Evolutionary conservation across 2,888 invertebrate species (phyloP), one percentile per base, ranked within the genome.

Genomic region (Philopedon plagiatum): DNA sequence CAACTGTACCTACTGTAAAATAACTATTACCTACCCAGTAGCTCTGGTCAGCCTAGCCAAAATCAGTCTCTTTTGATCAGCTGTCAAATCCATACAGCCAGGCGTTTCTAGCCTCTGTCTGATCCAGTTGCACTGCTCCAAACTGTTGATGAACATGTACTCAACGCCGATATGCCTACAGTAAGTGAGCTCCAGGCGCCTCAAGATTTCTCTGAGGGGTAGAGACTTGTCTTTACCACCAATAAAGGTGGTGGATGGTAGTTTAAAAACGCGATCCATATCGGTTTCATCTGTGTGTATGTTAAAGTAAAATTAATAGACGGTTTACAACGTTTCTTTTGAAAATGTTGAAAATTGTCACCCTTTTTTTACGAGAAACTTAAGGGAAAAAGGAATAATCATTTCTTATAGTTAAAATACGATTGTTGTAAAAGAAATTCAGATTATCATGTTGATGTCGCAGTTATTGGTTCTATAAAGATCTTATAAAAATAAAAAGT

Each of bases 111-210:
- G 94, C 76, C 94, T 92, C 85, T 97, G 94, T 76, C 99, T 89
- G 82, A 99, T 98, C 99, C 99, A 99, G 86, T 99, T 98, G 85
- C 98, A 98, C 86, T 99, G 98, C 82, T 99, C 99, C 86, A 97
- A 87, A 34, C 97, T 98, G 87, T 99, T 99, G 84, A 99, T 98
- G 86, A 99, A 99, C 99, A 99, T 99, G 85, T 97, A 99, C 86
- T 99, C 99, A 1, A 98, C 95, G 39, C 99, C 99, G 81, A 99
- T 98, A 86, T 97, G 96, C 80, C 95, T 92, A 85, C 99, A 99
- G 85, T 99, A 99, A 0, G 97, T 94, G 79, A 93, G 89, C 88
- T 99, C 98, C 63, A 99, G 87, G 61, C 98, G 91, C 75, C 91
- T 91, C 74, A 99, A 87, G 83, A 99, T 99, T 85, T 99, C 99